Evolutionary conservation across 2,888 invertebrate species (phyloP).

Genomic region (Pyrocoelia pectoralis): DNA sequence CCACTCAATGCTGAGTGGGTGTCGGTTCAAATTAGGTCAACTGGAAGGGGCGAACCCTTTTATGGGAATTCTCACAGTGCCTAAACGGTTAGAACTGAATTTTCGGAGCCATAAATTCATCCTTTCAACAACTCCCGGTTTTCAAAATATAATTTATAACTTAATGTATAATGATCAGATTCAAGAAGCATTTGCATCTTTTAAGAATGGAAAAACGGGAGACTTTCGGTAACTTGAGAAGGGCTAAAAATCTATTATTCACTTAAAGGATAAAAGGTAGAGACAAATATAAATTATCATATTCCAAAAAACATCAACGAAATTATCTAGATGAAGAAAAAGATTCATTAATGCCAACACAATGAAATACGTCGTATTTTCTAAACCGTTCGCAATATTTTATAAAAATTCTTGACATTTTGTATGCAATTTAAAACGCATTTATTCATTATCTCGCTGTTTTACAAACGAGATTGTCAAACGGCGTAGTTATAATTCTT

Average conservation of each 20-base stretch:
- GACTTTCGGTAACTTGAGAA: conserved; percentile 33
- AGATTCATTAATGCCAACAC: conserved; percentile 30
- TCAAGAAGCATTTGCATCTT: conserved; percentile 29
- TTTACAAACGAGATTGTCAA: conserved; percentile 17
- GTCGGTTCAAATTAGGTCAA: not conserved
- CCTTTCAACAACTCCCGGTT: conserved; percentile 33
- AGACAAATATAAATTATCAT: conserved; percentile 29
- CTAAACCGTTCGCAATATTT: conserved; percentile 14
- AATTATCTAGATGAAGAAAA: conserved; percentile 29
- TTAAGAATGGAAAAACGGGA: conserved; percentile 24
- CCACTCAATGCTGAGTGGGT: too few relatives aligned
- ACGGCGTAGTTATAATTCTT: conserved; percentile 12
- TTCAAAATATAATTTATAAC: conserved; percentile 34
- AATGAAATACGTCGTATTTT: conserved; percentile 18
- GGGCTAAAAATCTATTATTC: conserved; percentile 29
- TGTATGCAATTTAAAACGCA: conserved; percentile 28
- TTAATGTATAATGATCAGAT: conserved; percentile 28
- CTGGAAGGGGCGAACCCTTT: not conserved
- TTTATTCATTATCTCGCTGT: conserved; percentile 26
- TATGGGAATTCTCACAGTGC: conserved; percentile 23
- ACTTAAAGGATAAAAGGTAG: conserved; percentile 18
- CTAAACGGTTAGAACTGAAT: conserved; percentile 14
- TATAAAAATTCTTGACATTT: conserved; percentile 27
- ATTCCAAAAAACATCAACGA: conserved; percentile 21
- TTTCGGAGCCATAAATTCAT: conserved; percentile 23